Evolutionary conservation across 2,113 vertebrate species (phyloP).

Genomic region (Pipra filicauda): DNA sequence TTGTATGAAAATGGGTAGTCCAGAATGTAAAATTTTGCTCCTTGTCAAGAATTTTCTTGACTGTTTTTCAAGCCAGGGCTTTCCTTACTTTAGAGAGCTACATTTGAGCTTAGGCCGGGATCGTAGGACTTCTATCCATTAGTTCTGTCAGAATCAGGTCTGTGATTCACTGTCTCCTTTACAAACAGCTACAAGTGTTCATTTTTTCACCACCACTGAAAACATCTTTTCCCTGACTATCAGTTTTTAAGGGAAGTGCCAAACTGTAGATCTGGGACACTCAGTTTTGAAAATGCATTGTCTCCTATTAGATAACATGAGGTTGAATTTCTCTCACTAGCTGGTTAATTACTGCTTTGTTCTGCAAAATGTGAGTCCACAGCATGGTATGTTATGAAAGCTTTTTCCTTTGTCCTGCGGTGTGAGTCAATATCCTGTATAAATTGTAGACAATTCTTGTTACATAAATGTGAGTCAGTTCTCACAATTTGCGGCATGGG

Average conservation of each 20-base stretch:
- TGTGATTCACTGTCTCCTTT: neutral
- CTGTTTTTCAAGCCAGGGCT: neutral
- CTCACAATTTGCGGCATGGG: neutral
- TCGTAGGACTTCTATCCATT: neutral
- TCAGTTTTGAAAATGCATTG: neutral
- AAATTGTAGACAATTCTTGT: slow-evolving; percentile 55
- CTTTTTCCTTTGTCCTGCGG: slow-evolving; percentile 37
- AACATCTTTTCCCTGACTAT: neutral
- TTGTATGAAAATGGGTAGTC: neutral
- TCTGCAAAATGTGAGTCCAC: neutral
- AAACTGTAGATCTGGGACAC: neutral
- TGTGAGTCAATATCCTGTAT: slow-evolving; percentile 64
- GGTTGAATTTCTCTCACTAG: neutral
- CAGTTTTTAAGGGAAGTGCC: neutral
- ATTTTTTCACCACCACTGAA: neutral
- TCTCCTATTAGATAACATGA: neutral
- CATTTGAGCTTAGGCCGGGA: neutral
- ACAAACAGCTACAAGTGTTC: neutral
- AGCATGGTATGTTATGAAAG: slow-evolving; percentile 14
- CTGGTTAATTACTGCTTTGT: slow-evolving; percentile 1
- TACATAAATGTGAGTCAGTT: slow-evolving; percentile 56
- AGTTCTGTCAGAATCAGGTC: neutral
- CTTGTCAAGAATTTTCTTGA: neutral
- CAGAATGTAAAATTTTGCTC: neutral
- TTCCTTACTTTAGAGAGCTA: neutral